phyloP scores from a whole-genome alignment of 2,888 invertebrate species.

The Marronus borbonicus region DNA sequence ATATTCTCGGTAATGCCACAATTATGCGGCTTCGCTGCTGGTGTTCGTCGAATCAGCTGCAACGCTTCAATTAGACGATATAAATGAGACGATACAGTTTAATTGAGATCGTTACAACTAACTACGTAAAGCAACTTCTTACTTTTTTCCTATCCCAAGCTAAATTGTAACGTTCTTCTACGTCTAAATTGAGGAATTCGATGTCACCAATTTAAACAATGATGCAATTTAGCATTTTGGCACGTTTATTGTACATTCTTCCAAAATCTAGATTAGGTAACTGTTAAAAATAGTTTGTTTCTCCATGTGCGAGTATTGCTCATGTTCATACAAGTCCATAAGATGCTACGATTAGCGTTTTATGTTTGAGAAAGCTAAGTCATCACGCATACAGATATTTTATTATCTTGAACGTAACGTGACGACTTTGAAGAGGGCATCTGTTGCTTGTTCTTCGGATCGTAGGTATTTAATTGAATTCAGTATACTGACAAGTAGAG shows the following conservation, averaged over 20 bases:
- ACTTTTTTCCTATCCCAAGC: too few species aligned
- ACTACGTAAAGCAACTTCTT: too few species aligned
- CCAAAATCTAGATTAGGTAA: too few species aligned
- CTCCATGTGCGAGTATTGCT: too few species aligned
- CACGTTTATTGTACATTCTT: not conserved
- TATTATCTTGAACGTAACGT: constrained; percentile 83
- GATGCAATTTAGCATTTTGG: constrained; percentile 1
- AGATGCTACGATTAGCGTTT: too few species aligned
- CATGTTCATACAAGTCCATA: too few species aligned
- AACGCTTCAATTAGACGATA: constrained; percentile 13
- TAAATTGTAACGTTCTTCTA: too few species aligned
- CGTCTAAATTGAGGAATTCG: too few species aligned
- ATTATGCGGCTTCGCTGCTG: constrained; percentile 10
- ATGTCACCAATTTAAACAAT: not conserved
- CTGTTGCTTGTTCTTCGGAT: constrained; percentile 97
- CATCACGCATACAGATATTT: too few species aligned
- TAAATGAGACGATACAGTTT: constrained; percentile 8
- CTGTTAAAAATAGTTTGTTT: too few species aligned
- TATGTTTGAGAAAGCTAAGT: too few species aligned
- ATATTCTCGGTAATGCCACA: not conserved
- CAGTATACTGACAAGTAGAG: too few species aligned
- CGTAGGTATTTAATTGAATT: constrained; percentile 71
- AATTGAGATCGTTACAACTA: not conserved
- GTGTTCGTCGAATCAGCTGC: not conserved
- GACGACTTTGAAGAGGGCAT: constrained; percentile 89